A percentile compares a stretch with the other conserved stretches of the same genome.
These are phyloP conservation scores for Yponomeuta evonymella DNA, from an alignment of 2,888 invertebrate species.

Conservation along the genomic window DNA sequence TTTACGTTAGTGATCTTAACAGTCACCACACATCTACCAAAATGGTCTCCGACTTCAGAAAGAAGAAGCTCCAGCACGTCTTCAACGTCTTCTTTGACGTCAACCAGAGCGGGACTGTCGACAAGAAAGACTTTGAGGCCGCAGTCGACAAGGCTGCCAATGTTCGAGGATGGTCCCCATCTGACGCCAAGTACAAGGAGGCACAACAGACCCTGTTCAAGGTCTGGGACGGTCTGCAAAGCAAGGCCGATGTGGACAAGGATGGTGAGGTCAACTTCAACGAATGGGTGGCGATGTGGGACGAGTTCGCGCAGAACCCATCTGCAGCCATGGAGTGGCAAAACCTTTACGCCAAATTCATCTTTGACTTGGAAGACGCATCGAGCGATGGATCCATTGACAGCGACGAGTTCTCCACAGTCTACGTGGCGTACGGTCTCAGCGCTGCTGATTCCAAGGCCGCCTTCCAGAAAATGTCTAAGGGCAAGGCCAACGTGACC, in stretches of 20 bases:
- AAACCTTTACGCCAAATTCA: constrained; percentile 88
- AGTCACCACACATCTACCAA: constrained; percentile 35
- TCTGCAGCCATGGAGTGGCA: constrained; percentile 88
- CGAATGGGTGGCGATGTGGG: constrained; percentile 93
- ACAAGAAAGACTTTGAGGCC: constrained; percentile 90
- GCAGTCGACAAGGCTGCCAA: constrained; percentile 89
- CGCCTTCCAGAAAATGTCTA: constrained; percentile 87
- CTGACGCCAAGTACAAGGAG: constrained; percentile 83
- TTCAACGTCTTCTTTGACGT: constrained; percentile 93
- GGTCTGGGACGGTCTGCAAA: constrained; percentile 89
- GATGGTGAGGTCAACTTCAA: constrained; percentile 91
- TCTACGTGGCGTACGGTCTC: constrained; percentile 87
- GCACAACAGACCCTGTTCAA: constrained; percentile 83
- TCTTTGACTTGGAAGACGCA: constrained; percentile 91
- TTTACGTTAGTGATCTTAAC: neutral
- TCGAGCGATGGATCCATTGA: constrained; percentile 87
- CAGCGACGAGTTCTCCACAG: constrained; percentile 86
- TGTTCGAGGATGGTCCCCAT: constrained; percentile 84
- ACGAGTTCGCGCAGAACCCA: constrained; percentile 84
- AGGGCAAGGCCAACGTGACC: constrained; percentile 82
- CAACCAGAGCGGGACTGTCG: constrained; percentile 90
- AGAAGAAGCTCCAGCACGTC: constrained; percentile 90
- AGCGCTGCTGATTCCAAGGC: constrained; percentile 82
- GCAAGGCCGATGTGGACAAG: constrained; percentile 88
- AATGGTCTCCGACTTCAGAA: constrained; percentile 89